phyloP scores from a whole-genome alignment of 1,140 invertebrate species.

The Halesus radiatus region DNA sequence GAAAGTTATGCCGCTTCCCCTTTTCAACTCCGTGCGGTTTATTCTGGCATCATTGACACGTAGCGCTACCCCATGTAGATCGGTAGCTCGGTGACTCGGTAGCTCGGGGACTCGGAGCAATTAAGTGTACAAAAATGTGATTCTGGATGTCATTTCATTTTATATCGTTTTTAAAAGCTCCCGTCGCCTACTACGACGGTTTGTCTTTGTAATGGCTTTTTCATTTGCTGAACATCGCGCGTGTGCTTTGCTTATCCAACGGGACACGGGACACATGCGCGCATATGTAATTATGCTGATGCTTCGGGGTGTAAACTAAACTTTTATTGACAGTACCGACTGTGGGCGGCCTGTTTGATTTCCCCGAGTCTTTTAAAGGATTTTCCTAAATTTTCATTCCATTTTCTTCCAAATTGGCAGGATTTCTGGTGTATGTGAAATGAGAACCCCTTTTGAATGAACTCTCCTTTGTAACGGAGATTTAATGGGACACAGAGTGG shows the following conservation, averaged over 20 bases:
- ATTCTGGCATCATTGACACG: slow-evolving; percentile 21
- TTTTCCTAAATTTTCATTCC: not conserved
- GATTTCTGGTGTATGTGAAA: not conserved
- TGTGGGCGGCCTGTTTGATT: not conserved
- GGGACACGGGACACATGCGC: not conserved
- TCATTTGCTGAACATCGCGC: not conserved
- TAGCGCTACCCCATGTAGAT: no score
- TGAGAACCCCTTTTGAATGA: no score
- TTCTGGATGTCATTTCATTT: slow-evolving; percentile 37
- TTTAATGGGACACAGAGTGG: no score
- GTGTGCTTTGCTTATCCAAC: no score
- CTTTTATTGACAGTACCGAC: not conserved
- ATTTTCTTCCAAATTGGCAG: not conserved
- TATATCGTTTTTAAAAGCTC: slow-evolving; percentile 32
- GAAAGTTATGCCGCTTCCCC: slow-evolving; percentile 9
- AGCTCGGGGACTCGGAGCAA: slow-evolving; percentile 17
- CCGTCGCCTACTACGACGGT: not conserved
- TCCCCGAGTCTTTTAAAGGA: not conserved
- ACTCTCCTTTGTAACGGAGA: no score
- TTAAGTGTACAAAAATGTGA: slow-evolving; percentile 38
- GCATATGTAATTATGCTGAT: slow-evolving; percentile 30
- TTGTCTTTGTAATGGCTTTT: slow-evolving; percentile 28
- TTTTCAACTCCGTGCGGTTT: slow-evolving; percentile 22
- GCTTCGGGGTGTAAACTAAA: not conserved
- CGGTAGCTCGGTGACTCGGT: slow-evolving; percentile 4